These are phyloP conservation scores for Trogon melanurus DNA, from an alignment of 2,113 vertebrate species.

Conservation along the genomic window DNA sequence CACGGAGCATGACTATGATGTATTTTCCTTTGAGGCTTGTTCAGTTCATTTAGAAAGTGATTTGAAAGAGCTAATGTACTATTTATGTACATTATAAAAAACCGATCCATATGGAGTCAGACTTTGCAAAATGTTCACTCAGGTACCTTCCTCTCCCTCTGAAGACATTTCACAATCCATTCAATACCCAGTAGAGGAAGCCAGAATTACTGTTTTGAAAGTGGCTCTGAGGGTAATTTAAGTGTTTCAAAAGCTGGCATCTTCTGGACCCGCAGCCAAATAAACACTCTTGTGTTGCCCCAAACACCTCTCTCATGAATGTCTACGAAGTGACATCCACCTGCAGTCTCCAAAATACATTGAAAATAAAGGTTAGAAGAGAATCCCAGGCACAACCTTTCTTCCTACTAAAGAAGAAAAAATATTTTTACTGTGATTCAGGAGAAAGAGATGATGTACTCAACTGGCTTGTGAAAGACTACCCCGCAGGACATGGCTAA, in stretches of 20 bases:
- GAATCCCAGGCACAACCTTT: neutral
- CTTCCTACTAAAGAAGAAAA: neutral
- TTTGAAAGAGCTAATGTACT: constrained; percentile 57
- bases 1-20: constrained; percentile 1
- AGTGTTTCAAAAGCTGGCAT: constrained; percentile 32
- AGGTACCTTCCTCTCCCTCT: neutral
- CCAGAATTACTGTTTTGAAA: constrained; percentile 48
- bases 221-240: constrained; percentile 3
- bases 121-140: constrained; percentile 35
- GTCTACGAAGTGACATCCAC: neutral
- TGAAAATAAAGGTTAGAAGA: neutral
- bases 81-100: constrained; percentile 62
- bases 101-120: constrained; percentile 51
- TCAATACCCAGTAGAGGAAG: constrained; percentile 43
- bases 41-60: constrained; percentile 60
- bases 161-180: constrained; percentile 58
- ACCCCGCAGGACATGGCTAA: neutral
- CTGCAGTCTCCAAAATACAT: neutral
- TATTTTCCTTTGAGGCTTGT: constrained; percentile 56
- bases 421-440: neutral
- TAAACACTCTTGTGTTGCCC: neutral
- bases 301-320: neutral
- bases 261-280: constrained; percentile 6
- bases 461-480: neutral
- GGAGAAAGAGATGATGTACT: neutral